These are phyloP conservation scores for Caenorhabditis sp. DNA, from an alignment of 2,888 invertebrate genomes.

Conservation along the genomic window DNA sequence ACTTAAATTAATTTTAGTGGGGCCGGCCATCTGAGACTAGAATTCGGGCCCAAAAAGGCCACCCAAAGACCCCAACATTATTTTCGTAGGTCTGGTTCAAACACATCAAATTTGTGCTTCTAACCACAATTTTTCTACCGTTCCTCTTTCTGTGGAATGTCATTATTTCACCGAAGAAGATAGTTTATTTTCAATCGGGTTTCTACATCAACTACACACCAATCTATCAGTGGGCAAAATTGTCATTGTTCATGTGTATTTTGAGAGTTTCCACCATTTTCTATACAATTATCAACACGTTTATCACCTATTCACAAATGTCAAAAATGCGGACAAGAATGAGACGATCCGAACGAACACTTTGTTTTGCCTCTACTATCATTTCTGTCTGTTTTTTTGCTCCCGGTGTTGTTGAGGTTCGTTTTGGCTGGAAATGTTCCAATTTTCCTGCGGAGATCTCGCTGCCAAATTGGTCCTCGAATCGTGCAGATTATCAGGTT, in stretches of 20 bases:
- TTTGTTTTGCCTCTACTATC: conserved; percentile 11
- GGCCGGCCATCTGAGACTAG: too few relatives aligned
- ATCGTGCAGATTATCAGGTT: too few relatives aligned
- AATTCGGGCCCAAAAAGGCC: too few relatives aligned
- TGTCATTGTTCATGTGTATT: conserved; percentile 5
- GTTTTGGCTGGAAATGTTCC: too few relatives aligned
- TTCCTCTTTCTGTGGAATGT: background rate
- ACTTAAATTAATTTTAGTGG: too few relatives aligned
- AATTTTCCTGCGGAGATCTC: too few relatives aligned
- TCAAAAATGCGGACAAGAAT: conserved; percentile 15
- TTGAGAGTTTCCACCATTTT: conserved; percentile 10
- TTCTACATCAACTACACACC: background rate
- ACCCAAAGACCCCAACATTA: too few relatives aligned
- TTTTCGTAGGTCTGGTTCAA: too few relatives aligned
- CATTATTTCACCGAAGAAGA: background rate
- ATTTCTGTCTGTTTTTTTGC: conserved; percentile 17
- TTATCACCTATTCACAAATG: conserved; percentile 14
- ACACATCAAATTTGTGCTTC: background rate
- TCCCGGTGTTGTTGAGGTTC: conserved; percentile 16
- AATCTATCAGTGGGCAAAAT: background rate
- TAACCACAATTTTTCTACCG: background rate
- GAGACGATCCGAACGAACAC: conserved; percentile 8
- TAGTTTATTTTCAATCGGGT: background rate
- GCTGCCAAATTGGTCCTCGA: too few relatives aligned
- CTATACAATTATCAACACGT: conserved; percentile 3